Percentiles rank a stretch among this genome's conserved stretches.
These are phyloP conservation scores for Phalacrocorax aristotelis DNA, from an alignment of 2,113 vertebrate genomes.

Conservation along the genomic window DNA sequence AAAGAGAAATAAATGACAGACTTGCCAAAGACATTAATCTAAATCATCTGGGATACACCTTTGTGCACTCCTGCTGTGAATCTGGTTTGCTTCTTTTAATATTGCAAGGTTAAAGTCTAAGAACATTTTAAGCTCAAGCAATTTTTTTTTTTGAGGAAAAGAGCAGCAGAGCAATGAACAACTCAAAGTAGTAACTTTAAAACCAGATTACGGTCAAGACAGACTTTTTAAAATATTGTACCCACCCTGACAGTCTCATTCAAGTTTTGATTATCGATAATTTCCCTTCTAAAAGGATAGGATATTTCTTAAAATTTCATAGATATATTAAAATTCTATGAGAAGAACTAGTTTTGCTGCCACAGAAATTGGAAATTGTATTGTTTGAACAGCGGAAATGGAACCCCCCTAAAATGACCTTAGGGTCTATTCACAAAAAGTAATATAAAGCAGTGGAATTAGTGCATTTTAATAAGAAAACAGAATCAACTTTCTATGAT, in stretches of 20 bases:
- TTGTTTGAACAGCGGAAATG: constrained; percentile 3
- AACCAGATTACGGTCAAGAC: background rate
- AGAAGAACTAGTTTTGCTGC: background rate
- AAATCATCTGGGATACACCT: background rate
- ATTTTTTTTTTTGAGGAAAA: background rate
- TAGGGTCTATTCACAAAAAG: constrained; percentile 67
- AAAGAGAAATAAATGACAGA: background rate
- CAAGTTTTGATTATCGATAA: background rate
- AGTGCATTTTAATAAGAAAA: background rate
- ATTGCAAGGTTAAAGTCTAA: background rate
- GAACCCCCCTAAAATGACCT: background rate
- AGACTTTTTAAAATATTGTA: background rate
- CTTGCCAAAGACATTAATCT: background rate
- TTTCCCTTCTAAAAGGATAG: background rate
- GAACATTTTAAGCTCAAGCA: background rate
- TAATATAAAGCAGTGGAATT: background rate
- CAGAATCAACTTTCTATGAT: background rate
- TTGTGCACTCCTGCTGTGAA: background rate
- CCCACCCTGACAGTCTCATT: background rate
- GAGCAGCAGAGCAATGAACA: background rate
- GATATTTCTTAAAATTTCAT: background rate
- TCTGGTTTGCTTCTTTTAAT: background rate
- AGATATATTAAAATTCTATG: background rate
- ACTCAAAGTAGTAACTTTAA: background rate
- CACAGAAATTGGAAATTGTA: constrained; percentile 49